These are phyloP conservation scores for Mola mola DNA, from an alignment of 2,113 vertebrate species.

Conservation along the genomic window DNA sequence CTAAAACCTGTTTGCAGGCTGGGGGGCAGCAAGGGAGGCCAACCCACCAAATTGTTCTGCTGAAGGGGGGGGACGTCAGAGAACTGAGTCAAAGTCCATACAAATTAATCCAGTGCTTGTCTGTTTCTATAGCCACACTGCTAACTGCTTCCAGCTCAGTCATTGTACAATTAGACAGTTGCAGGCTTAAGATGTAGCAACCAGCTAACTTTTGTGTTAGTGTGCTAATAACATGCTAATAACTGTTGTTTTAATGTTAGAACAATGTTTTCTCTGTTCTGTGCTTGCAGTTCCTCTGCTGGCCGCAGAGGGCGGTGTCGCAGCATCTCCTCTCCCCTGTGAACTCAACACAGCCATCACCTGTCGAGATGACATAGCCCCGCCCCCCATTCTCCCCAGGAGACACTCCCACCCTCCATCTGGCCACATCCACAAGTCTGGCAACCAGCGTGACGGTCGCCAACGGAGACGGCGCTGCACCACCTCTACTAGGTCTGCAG, in stretches of 20 bases:
- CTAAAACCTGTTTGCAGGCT: not conserved
- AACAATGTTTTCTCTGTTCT: not conserved
- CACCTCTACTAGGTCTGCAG: conserved; percentile 69
- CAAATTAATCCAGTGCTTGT: too few species aligned
- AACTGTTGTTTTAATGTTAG: not conserved
- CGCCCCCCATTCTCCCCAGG: conserved; percentile 82
- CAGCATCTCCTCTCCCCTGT: conserved; percentile 82
- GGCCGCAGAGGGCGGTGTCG: conserved; percentile 43
- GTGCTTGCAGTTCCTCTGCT: conserved; percentile 21
- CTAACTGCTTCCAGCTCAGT: too few species aligned
- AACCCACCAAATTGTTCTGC: too few species aligned
- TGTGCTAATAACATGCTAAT: not conserved
- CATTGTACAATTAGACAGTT: too few species aligned
- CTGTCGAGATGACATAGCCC: conserved; percentile 88
- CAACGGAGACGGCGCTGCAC: conserved; percentile 85
- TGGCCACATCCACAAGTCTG: conserved; percentile 22
- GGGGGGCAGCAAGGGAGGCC: too few species aligned
- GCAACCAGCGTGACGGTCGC: conserved; percentile 54
- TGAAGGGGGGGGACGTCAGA: too few species aligned
- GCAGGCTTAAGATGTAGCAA: too few species aligned
- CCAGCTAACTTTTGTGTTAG: too few species aligned
- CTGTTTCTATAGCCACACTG: too few species aligned
- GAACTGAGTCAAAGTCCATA: too few species aligned
- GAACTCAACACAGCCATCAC: conserved; percentile 92
- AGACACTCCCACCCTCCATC: conserved; percentile 75